Conservation (phyloP, 2,113 vertebrate species). For the Hypanus sabinus region DNA sequence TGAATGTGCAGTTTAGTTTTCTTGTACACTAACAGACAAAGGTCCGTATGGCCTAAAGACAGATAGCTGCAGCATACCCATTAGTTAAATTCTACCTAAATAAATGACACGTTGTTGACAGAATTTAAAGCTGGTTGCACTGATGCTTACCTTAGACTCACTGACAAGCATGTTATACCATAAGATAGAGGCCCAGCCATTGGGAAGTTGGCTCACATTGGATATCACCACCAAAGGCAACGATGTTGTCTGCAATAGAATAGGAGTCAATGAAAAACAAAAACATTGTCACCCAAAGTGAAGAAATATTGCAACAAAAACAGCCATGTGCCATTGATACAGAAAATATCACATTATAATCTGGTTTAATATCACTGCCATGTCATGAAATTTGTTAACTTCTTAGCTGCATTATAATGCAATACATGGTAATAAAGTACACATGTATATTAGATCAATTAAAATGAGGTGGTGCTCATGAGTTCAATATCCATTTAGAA, state of each 20-base stretch:
- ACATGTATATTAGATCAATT: too few relatives aligned
- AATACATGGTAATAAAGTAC: too few relatives aligned
- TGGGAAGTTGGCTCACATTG: slow-evolving; percentile 91
- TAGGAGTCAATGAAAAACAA: not conserved
- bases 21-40: not conserved
- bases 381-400: too few relatives aligned
- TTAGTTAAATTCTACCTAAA: not conserved
- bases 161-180: slow-evolving; percentile 96
- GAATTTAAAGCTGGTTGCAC: too few relatives aligned
- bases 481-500: too few relatives aligned
- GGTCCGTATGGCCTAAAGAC: not conserved
- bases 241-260: slow-evolving; percentile 67
- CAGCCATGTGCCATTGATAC: not conserved
- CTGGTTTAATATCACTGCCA: too few relatives aligned
- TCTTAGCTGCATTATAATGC: too few relatives aligned
- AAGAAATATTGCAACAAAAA: not conserved
- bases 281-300: not conserved
- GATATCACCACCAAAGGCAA: slow-evolving; percentile 93
- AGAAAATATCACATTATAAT: not conserved
- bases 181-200: slow-evolving; percentile 92
- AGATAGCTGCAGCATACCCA: not conserved
- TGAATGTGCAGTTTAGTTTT: not conserved
- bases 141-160: slow-evolving; percentile 71
- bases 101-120: too few relatives aligned
- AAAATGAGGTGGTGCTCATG: too few relatives aligned